Percentiles rank a stretch among this genome's conserved stretches.
Evolutionary conservation across 2,888 invertebrate genomes (phyloP).

Genomic region (Aphodius sticticus): DNA sequence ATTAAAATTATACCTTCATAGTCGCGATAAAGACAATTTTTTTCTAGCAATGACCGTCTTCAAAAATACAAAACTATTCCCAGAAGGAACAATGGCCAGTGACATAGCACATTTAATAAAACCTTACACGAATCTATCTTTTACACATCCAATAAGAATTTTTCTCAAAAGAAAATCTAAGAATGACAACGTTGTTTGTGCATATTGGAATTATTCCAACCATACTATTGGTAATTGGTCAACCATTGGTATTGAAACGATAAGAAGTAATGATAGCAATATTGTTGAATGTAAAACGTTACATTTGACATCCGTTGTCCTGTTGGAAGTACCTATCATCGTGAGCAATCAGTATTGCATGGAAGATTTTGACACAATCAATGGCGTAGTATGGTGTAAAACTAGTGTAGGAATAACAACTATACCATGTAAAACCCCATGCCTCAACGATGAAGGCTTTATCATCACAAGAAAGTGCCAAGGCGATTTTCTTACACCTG

Average conservation of each 20-base stretch:
- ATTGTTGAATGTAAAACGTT: slow-evolving; percentile 4
- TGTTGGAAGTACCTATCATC: slow-evolving; percentile 7
- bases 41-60: not conserved
- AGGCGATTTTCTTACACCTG: slow-evolving; percentile 24
- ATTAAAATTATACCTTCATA: not conserved
- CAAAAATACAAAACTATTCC: not conserved
- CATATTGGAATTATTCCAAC: slow-evolving; percentile 27
- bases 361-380: not conserved
- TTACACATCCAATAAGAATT: not conserved
- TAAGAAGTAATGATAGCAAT: not conserved
- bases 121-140: not conserved
- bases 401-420: slow-evolving; percentile 4
- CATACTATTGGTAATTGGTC: slow-evolving; percentile 31
- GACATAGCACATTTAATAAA: not conserved
- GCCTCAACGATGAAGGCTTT: slow-evolving; percentile 24
- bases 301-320: not conserved
- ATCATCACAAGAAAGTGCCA: slow-evolving; percentile 26
- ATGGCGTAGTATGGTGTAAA: not conserved
- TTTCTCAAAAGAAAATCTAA: not conserved
- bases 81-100: not conserved
- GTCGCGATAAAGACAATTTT: too few species aligned
- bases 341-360: slow-evolving; percentile 20
- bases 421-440: slow-evolving; percentile 13
- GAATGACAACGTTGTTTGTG: slow-evolving; percentile 13
- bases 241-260: slow-evolving; percentile 22